A percentile compares a stretch with the other conserved stretches of the same genome.
These are phyloP conservation scores for Heliconius ismenius DNA, from an alignment of 2,888 invertebrate species.

Conservation along the genomic window DNA sequence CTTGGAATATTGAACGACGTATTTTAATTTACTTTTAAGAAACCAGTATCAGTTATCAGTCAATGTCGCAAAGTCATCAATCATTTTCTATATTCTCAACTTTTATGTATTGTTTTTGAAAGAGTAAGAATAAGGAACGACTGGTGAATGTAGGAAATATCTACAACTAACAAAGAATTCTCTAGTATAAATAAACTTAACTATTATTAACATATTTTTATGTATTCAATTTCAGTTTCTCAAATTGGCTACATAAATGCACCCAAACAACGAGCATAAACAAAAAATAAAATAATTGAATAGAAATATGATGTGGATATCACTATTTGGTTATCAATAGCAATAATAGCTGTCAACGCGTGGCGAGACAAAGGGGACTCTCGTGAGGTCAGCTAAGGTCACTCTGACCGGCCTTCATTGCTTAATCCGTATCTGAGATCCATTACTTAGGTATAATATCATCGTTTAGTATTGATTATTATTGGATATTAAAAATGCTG, in stretches of 20 bases:
- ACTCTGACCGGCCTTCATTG: constrained; percentile 36
- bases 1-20: background rate
- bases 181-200: background rate
- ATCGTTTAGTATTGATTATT: constrained; percentile 10
- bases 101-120: background rate
- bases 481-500: background rate
- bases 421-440: constrained; percentile 38
- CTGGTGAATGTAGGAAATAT: background rate
- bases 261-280: background rate
- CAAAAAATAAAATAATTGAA: background rate
- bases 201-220: no score
- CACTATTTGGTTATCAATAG: constrained; percentile 24
- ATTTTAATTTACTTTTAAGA: background rate
- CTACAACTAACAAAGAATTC: background rate
- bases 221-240: background rate
- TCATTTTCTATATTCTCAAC: background rate
- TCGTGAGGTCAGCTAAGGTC: constrained; percentile 41
- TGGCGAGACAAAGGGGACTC: constrained; percentile 33
- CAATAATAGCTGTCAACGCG: constrained; percentile 31
- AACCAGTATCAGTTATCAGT: background rate
- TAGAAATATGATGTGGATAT: constrained; percentile 21
- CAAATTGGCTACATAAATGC: background rate
- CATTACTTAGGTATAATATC: constrained; percentile 21
- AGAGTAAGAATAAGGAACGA: background rate
- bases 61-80: background rate